A percentile compares a stretch with the other conserved stretches of the same genome.
phyloP scores from a whole-genome alignment of 2,113 vertebrate species.

The Microcebus tavaratra region DNA sequence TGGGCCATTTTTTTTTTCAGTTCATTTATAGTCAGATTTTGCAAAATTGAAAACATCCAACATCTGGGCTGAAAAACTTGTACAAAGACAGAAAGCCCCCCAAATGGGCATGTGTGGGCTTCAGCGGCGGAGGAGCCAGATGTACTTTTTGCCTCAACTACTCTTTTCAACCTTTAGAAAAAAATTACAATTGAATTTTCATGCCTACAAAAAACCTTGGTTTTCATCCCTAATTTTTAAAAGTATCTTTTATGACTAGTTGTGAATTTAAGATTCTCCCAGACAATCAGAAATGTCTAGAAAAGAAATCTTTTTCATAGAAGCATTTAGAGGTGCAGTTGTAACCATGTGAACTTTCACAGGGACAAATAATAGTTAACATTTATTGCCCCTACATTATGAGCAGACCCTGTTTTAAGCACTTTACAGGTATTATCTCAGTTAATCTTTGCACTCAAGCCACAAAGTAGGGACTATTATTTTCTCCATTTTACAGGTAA shows the following conservation, averaged over 20 bases:
- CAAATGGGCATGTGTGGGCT: slow-evolving; percentile 72
- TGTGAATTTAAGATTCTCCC: slow-evolving; percentile 4
- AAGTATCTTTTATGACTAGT: neutral
- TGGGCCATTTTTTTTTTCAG: slow-evolving; percentile 70
- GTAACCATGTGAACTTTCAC: neutral
- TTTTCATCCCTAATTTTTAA: slow-evolving; percentile 27
- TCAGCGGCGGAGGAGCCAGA: slow-evolving; percentile 60
- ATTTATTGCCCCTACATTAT: neutral
- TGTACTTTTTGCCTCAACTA: slow-evolving; percentile 69
- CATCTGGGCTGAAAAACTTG: slow-evolving; percentile 78
- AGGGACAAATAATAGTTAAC: slow-evolving; percentile 1
- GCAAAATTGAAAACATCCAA: slow-evolving; percentile 81
- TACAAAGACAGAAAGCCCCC: slow-evolving; percentile 71
- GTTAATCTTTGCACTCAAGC: slow-evolving; percentile 5
- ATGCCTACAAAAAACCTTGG: slow-evolving; percentile 3
- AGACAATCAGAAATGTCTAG: slow-evolving; percentile 42
- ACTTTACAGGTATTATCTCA: neutral
- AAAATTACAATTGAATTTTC: slow-evolving; percentile 51
- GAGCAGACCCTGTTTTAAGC: neutral
- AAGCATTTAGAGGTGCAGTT: neutral
- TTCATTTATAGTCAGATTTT: slow-evolving; percentile 80
- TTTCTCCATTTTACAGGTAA: slow-evolving; percentile 22
- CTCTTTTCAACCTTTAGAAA: slow-evolving; percentile 64
- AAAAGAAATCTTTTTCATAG: neutral
- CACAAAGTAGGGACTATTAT: neutral